phyloP scores from a whole-genome alignment of 2,797 vertebrate species.

The Epinephelus malabaricus region DNA sequence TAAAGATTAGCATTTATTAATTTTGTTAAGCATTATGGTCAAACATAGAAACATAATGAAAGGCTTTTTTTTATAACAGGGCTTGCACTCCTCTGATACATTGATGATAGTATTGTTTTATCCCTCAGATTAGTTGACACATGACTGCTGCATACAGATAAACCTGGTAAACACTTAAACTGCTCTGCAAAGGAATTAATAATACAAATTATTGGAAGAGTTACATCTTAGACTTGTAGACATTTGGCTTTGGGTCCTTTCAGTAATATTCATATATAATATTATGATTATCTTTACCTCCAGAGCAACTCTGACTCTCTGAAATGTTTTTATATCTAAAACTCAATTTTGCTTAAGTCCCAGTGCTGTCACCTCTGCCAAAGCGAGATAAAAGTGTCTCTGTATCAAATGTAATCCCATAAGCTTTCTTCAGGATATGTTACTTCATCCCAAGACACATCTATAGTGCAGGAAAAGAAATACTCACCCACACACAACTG shows the following conservation, averaged over 20 bases:
- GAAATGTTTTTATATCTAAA: conserved; percentile 10
- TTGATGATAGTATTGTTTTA: conserved; percentile 74
- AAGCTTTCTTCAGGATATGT: conserved; percentile 18
- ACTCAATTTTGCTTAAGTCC: background rate
- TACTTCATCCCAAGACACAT: background rate
- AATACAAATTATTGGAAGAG: background rate
- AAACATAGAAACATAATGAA: background rate
- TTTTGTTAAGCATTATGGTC: background rate
- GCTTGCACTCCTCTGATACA: no score
- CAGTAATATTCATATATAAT: conserved; percentile 11
- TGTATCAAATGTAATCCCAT: conserved; percentile 17
- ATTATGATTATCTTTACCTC: background rate
- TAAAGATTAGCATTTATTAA: background rate
- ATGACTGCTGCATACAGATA: conserved; percentile 68
- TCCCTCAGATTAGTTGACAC: conserved; percentile 80
- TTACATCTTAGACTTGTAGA: background rate
- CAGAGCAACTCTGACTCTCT: conserved; percentile 15
- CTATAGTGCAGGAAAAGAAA: background rate
- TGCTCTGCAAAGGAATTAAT: conserved; percentile 71
- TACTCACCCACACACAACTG: conserved; percentile 89
- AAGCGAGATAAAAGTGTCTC: conserved; percentile 21
- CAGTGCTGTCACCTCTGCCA: background rate
- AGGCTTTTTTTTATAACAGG: no score
- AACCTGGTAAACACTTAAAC: conserved; percentile 75
- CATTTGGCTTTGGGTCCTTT: background rate